A percentile compares a stretch with the other conserved stretches of the same genome.
These are phyloP conservation scores for Spizaetus ornatus DNA, from an alignment of 2,113 vertebrate species.

Conservation along the genomic window DNA sequence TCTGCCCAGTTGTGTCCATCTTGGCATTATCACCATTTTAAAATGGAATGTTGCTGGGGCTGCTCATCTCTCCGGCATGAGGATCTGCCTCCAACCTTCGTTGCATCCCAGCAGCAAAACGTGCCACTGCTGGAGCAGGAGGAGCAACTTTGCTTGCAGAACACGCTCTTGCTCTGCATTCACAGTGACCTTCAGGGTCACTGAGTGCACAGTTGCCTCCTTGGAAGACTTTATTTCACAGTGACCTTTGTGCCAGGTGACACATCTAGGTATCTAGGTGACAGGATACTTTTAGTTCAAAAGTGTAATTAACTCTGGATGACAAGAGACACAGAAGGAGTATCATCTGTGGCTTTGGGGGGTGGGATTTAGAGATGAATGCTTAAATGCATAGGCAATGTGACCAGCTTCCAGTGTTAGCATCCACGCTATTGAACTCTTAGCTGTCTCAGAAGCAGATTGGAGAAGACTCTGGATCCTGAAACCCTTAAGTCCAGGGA, in stretches of 20 bases:
- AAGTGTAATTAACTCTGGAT: not conserved
- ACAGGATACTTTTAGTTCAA: not conserved
- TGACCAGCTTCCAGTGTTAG: not conserved
- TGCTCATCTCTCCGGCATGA: not conserved
- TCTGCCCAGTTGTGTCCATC: not conserved
- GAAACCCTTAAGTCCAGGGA: not conserved
- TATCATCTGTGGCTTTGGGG: not conserved
- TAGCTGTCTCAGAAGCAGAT: not conserved
- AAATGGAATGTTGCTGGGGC: not conserved
- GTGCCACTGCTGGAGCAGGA: not conserved
- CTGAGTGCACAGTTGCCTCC: not conserved
- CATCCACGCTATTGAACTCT: not conserved
- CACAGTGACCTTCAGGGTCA: not conserved
- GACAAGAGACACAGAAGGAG: not conserved
- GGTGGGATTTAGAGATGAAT: not conserved
- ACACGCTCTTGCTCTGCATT: not conserved
- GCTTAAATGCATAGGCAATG: not conserved
- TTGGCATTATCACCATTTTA: not conserved
- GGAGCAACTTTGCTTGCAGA: not conserved
- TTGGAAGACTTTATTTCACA: not conserved
- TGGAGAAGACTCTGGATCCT: not conserved
- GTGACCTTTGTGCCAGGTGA: not conserved
- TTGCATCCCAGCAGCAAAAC: not conserved
- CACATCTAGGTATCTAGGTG: not conserved
- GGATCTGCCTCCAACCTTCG: not conserved